These are phyloP conservation scores for Chloroceryle amazona DNA, from an alignment of 2,797 vertebrate species.

Conservation along the genomic window DNA sequence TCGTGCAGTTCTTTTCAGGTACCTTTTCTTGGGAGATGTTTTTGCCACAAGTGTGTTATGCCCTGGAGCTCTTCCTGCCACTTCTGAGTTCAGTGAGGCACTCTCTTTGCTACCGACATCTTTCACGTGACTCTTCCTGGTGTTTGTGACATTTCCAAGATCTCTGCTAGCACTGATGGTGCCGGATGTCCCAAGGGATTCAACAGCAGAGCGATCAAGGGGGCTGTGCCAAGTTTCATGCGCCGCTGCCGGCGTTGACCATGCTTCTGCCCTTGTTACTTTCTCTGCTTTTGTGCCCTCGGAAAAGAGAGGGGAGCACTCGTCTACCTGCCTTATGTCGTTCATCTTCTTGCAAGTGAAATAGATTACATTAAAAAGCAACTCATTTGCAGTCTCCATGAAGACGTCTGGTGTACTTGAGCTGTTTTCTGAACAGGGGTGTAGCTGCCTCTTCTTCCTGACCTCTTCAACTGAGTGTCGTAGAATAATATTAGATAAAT, in stretches of 20 bases:
- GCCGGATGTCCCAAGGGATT: not conserved
- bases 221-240: not conserved
- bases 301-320: slow-evolving; percentile 72
- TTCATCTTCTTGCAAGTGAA: slow-evolving; percentile 91
- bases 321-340: slow-evolving; percentile 81
- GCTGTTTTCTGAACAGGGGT: slow-evolving; percentile 67
- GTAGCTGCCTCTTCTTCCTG: slow-evolving; percentile 82
- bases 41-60: slow-evolving; percentile 3
- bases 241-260: slow-evolving; percentile 65
- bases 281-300: slow-evolving; percentile 65
- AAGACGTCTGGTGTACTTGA: slow-evolving; percentile 82
- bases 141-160: not conserved
- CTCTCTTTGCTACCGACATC: not conserved
- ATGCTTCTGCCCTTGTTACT: slow-evolving; percentile 65
- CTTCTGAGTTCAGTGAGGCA: slow-evolving; percentile 22
- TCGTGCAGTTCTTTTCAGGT: slow-evolving; percentile 50
- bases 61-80: not conserved
- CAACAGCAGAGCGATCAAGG: not conserved
- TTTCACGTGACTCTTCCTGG: not conserved
- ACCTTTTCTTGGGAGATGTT: slow-evolving; percentile 66
- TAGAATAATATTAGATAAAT: slow-evolving; percentile 89
- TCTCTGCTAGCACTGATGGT: not conserved
- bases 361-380: slow-evolving; percentile 90
- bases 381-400: slow-evolving; percentile 86
- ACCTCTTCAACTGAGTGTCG: slow-evolving; percentile 91